These are phyloP conservation scores for Proterorhinus semilunaris DNA, from an alignment of 2,113 vertebrate genomes.

Conservation along the genomic window DNA sequence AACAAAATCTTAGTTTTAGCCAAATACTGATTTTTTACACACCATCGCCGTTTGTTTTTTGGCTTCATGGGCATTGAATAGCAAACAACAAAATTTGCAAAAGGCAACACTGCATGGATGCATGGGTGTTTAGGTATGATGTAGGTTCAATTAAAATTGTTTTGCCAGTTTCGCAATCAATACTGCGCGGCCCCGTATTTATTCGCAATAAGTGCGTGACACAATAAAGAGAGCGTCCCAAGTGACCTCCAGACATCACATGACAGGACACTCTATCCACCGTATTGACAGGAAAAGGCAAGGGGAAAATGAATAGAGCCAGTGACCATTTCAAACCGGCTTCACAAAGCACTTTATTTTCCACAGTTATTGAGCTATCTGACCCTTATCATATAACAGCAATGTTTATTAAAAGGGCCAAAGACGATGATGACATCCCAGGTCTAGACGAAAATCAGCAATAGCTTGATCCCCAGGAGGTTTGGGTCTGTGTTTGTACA, in stretches of 20 bases:
- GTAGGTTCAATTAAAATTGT: neutral
- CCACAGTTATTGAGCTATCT: conserved; percentile 6
- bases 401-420: conserved; percentile 3
- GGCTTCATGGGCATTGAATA: no score
- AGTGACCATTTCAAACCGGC: neutral
- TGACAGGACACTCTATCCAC: neutral
- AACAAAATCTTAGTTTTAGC: no score
- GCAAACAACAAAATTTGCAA: no score
- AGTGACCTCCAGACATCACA: conserved; percentile 2
- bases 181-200: neutral
- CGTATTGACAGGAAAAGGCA: conserved; percentile 9
- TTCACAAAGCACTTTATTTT: neutral
- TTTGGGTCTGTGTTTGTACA: neutral
- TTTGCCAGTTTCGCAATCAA: neutral
- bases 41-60: no score
- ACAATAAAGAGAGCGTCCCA: neutral
- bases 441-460: neutral
- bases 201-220: neutral
- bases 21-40: no score
- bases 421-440: neutral
- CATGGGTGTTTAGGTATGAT: neutral
- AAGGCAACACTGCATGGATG: no score
- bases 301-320: conserved; percentile 1
- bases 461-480: neutral
- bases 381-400: conserved; percentile 1